Evolutionary conservation across 2,888 invertebrate genomes (phyloP), one percentile per base, ranked within the genome.

Genomic region (Salpingus planirostris): DNA sequence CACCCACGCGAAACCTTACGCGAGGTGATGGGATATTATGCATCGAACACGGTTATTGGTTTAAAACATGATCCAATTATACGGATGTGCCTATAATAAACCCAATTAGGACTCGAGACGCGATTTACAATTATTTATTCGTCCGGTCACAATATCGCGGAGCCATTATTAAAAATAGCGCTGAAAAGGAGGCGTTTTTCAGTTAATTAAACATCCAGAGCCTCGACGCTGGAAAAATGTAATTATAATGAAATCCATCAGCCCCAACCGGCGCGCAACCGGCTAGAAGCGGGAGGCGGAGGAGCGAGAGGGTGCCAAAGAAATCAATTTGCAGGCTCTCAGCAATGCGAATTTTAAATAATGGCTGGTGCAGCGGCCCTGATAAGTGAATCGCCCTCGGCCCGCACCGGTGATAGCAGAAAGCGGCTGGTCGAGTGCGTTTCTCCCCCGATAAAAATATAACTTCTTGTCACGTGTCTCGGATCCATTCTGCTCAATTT

Each of bases 241-340:
- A 60, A 61, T 61, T 61, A 59, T 59, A 58, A 59, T 50, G 56
- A 60, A 61, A 61, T 60, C 59, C 59, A 57, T 59, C 57, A 59
- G 52, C 47, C 44, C 50, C 46, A 48, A 49, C 49, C 46, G 45
- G 43, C 38, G 43, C 38, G 42, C 33, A 33, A 41, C 43, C 40
- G 37, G 33, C 39, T 39, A 15, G 12, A 23, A 26, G 25, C 26
- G 29, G 33, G 24, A 38, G 25, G 42, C 40, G 43, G 39, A 24
- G 43, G 41, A 43, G 38, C 42, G 44, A 30, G 40, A 35, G 48
- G 43, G 43, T 49, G 54, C 50, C 46, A 52, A 55, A 59, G 59
- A 58, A 64, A 60, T 60, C 60, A 61, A 61, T 61, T 61, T 60
- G 57, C 59, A 57, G 51, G 55, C 56, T 58, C 55, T 57, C 58